These are phyloP conservation scores for Altica lythri DNA, from an alignment of 2,888 invertebrate genomes.

Conservation along the genomic window DNA sequence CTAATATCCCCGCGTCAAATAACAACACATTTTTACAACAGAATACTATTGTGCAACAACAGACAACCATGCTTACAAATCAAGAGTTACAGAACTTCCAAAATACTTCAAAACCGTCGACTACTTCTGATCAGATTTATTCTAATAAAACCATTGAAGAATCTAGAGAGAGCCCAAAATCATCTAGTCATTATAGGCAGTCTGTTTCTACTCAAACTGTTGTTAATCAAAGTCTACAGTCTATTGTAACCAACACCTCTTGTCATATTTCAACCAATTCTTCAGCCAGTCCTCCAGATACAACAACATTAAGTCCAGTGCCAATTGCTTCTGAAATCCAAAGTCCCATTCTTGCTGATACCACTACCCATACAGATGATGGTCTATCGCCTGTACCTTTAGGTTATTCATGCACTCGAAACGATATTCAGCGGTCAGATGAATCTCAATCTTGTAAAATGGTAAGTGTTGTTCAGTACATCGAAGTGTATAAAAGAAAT, in stretches of 20 bases:
- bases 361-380: conserved; percentile 57
- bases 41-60: conserved; percentile 83
- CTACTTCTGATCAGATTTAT: conserved; percentile 61
- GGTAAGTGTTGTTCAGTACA: no score
- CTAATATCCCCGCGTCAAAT: conserved; percentile 62
- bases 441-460: conserved; percentile 56
- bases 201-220: conserved; percentile 79
- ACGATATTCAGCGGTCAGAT: conserved; percentile 47
- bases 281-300: conserved; percentile 77
- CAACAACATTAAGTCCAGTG: conserved; percentile 82
- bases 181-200: conserved; percentile 59
- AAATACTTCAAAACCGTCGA: conserved; percentile 50
- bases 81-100: conserved; percentile 59
- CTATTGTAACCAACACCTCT: conserved; percentile 56
- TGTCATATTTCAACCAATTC: conserved; percentile 56
- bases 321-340: conserved; percentile 67
- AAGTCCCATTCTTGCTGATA: conserved; percentile 57
- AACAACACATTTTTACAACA: conserved; percentile 80
- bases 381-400: conserved; percentile 57
- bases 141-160: conserved; percentile 10
- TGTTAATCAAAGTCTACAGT: conserved; percentile 59
- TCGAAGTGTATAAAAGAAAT: no score
- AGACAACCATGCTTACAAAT: conserved; percentile 76
- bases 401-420: conserved; percentile 52
- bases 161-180: conserved; percentile 18